Conservation (phyloP, 2,113 vertebrate genomes). For the Diphyllodes magnificus region DNA sequence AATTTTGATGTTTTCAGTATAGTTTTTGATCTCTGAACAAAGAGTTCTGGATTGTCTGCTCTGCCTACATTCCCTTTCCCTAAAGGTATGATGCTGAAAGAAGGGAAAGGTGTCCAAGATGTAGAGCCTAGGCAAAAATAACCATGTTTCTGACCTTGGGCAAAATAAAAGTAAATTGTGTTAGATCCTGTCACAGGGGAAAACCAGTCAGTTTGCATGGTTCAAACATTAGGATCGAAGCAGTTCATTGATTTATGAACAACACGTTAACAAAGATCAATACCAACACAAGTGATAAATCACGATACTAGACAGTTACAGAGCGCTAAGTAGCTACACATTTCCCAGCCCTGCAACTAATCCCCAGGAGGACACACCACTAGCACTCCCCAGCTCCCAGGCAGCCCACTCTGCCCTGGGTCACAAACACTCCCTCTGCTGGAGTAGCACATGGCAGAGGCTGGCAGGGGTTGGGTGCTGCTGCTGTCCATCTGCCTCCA, state of each 20-base stretch:
- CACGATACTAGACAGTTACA: neutral
- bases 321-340: accelerated
- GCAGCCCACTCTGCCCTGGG: accelerated
- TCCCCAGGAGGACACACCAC: neutral
- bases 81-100: neutral
- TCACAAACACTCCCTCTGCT: accelerated
- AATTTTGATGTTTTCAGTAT: neutral
- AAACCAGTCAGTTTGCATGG: neutral
- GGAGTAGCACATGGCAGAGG: too few relatives aligned
- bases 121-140: neutral
- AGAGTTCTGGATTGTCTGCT: neutral
- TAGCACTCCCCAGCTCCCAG: accelerated
- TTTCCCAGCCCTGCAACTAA: neutral
- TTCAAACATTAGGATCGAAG: neutral
- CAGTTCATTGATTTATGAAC: neutral
- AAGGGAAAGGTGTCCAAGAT: neutral
- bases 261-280: neutral
- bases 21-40: neutral
- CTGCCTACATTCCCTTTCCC: neutral
- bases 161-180: neutral
- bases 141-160: neutral
- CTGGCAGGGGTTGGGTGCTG: neutral
- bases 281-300: neutral
- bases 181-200: neutral
- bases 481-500: accelerated